Conservation (phyloP, 1,140 invertebrate species). For the Dinoponera quadriceps region DNA sequence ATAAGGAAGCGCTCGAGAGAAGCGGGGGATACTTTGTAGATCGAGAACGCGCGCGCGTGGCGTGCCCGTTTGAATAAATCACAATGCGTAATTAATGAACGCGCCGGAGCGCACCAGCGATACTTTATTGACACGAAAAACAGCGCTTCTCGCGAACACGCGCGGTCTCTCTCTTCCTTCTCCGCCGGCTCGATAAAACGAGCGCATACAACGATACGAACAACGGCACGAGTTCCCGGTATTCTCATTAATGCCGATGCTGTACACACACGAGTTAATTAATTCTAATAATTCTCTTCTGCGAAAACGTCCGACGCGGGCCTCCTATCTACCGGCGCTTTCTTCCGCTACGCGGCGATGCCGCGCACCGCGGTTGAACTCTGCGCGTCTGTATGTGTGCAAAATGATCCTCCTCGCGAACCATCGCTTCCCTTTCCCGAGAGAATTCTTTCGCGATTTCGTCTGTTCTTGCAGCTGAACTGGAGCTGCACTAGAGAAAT, state of each 20-base stretch:
- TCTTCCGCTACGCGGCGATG: too few species aligned
- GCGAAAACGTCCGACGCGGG: neutral
- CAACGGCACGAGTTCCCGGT: constrained; percentile 12
- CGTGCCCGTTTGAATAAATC: constrained; percentile 29
- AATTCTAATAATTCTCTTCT: constrained; percentile 23
- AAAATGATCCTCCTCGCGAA: too few species aligned
- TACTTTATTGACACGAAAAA: constrained; percentile 45
- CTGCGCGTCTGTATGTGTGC: too few species aligned
- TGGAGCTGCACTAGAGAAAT: too few species aligned
- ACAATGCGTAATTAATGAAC: constrained; percentile 39
- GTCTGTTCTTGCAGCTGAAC: too few species aligned
- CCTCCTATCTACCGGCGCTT: neutral
- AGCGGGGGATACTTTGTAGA: neutral
- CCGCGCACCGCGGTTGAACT: too few species aligned
- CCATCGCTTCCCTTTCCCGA: too few species aligned
- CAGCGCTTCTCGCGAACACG: constrained; percentile 17
- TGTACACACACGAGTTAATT: constrained; percentile 17
- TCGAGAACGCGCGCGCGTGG: neutral
- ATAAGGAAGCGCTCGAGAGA: too few species aligned
- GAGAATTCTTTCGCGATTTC: too few species aligned
- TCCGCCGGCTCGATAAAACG: constrained; percentile 12
- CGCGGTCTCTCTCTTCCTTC: constrained; percentile 39
- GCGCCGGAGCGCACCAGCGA: neutral
- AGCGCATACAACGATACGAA: neutral
- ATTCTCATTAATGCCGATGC: constrained; percentile 34